Evolutionary conservation across 2,113 vertebrate genomes (phyloP), one percentile per base, ranked within the genome.

Genomic region (Scomber colias): DNA sequence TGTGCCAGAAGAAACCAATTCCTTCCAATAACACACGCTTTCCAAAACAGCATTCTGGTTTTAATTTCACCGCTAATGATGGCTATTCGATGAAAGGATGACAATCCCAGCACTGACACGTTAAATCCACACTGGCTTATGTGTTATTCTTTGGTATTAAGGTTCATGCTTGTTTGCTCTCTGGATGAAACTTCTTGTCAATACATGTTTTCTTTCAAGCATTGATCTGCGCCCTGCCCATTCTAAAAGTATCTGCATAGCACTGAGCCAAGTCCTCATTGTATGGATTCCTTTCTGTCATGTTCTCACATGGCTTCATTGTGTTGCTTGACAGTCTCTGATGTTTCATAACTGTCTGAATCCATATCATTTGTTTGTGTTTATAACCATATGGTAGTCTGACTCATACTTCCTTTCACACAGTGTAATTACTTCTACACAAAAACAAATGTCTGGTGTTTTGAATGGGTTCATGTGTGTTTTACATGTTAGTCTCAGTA

Each of bases 181-280:
- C 56, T 63, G 67, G 71, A 66, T 86, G 65, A 24, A 77, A 71
- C 54, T 1, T 89, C 92, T 62, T 92, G 92, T 92, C 85, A 81
- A 88, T 90, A 84, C 92, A 91, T 56, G 90, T 78, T 87, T 88
- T 51, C 81, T 69, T 88, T 87, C 74, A 71, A 60, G 71, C 60
- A 30, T 85, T 73, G 77, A 27, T 70, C 30, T 24, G 56, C 14
- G 84, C 87, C 89, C 69, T 81, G 27, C 90, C 84, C 85, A 51
- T 73, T 67, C 69, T 72, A 56, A 19, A 76, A 82, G 73, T 55
- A 59, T 83, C 82, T 69, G 60, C 19, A 14, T 51, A 49, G 65
- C 63, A 10, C 51, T 5, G 77, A 70, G 87, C 86, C 90, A 90
- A 84, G 56, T 76, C 62, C 17, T 89, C 67, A 87, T 70, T 88